Percentiles rank a stretch among this genome's conserved stretches.
Conservation (phyloP, 1,140 invertebrate species). For the Saccostrea glomerata region DNA sequence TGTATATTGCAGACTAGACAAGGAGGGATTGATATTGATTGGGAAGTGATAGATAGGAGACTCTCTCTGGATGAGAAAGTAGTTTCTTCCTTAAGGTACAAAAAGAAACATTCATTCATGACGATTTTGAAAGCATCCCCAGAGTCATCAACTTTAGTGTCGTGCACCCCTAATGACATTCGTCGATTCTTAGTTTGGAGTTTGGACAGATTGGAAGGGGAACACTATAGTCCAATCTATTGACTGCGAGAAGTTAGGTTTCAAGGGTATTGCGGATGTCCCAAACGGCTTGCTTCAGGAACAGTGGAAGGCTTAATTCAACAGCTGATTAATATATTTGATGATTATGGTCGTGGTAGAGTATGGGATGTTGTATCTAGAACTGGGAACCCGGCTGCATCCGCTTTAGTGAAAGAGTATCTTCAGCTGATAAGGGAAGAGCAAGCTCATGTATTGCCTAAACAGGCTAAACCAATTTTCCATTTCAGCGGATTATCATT, state of each 20-base stretch:
- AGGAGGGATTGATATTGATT: conserved; percentile 44
- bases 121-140: neutral
- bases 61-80: conserved; percentile 39
- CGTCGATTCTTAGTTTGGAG: conserved; percentile 46
- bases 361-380: neutral
- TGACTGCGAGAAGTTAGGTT: conserved; percentile 37
- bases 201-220: conserved; percentile 50
- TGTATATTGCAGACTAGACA: conserved; percentile 9
- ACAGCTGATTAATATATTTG: conserved; percentile 41
- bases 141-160: neutral
- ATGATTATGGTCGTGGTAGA: conserved; percentile 39
- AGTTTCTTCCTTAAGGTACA: conserved; percentile 8
- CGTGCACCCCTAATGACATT: conserved; percentile 2
- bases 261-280: neutral
- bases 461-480: conserved; percentile 55
- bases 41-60: conserved; percentile 36
- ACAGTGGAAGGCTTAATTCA: conserved; percentile 39
- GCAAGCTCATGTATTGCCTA: conserved; percentile 51
- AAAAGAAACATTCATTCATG: conserved; percentile 33
- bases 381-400: conserved; percentile 40
- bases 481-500: neutral
- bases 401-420: conserved; percentile 29
- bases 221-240: conserved; percentile 48
- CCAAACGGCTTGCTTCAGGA: conserved; percentile 9
- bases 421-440: conserved; percentile 48